Percentiles rank a stretch among this genome's conserved stretches.
These are phyloP conservation scores for Branchipolynoe longqiensis DNA, from an alignment of 2,888 invertebrate species.

Conservation along the genomic window DNA sequence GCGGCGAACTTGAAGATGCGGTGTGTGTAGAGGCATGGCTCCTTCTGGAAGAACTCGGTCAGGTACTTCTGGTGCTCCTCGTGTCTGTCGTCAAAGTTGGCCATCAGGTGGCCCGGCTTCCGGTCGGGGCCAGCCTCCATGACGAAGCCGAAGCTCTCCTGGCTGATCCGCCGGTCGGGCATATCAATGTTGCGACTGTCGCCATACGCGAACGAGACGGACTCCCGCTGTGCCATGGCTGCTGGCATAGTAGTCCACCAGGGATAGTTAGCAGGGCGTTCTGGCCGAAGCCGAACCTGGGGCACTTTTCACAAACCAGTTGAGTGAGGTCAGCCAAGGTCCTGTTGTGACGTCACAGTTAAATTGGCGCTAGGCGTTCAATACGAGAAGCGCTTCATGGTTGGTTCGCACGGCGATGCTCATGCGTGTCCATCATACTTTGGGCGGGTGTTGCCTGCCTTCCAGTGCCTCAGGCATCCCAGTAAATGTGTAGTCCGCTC, in stretches of 20 bases:
- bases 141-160: not conserved
- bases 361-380: no score
- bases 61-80: conserved; percentile 55
- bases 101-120: conserved; percentile 30
- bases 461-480: no score
- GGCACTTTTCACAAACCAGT: no score
- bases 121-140: not conserved
- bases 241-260: not conserved
- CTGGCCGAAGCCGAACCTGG: no score
- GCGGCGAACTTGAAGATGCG: conserved; percentile 73
- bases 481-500: no score
- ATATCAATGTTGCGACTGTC: conserved; percentile 18
- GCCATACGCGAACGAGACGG: conserved; percentile 2
- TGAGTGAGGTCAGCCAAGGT: no score
- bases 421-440: no score
- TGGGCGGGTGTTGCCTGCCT: no score
- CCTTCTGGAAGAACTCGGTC: conserved; percentile 64
- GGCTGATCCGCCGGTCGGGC: not conserved
- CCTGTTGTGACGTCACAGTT: no score
- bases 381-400: no score
- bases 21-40: conserved; percentile 72
- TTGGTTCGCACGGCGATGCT: no score
- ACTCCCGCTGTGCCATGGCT: not conserved
- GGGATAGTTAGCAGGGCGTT: no score
- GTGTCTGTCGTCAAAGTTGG: conserved; percentile 19